These are phyloP conservation scores for Luperina nickerlii DNA, from an alignment of 2,888 invertebrate species.

Conservation along the genomic window DNA sequence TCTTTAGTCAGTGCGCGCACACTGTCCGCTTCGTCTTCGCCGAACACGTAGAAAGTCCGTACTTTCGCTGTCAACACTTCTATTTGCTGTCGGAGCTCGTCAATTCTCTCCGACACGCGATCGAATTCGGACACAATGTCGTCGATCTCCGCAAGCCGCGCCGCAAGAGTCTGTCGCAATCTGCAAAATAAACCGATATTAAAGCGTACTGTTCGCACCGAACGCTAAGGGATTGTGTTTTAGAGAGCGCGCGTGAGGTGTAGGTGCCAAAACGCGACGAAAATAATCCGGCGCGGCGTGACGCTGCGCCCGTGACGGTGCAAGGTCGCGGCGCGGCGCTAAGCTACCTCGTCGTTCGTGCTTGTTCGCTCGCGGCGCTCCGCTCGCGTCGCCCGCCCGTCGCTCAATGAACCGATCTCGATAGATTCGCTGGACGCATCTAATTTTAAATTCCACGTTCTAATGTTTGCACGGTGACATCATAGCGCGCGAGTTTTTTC, in stretches of 20 bases:
- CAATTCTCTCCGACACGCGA: constrained; percentile 92
- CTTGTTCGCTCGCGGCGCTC: constrained; percentile 87
- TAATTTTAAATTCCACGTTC: constrained; percentile 87
- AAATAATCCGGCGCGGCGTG: constrained; percentile 88
- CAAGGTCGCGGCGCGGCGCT: constrained; percentile 83
- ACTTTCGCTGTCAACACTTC: constrained; percentile 92
- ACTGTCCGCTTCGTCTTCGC: constrained; percentile 92
- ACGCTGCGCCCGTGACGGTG: constrained; percentile 85
- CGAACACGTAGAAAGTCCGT: constrained; percentile 94
- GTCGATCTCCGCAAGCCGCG: constrained; percentile 93
- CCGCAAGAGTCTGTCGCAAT: constrained; percentile 94
- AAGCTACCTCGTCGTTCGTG: constrained; percentile 86
- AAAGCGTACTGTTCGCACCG: constrained; percentile 74
- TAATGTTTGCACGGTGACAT: constrained; percentile 89
- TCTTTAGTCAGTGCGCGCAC: constrained; percentile 90
- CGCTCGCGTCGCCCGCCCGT: constrained; percentile 88
- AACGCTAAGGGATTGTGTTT: constrained; percentile 74
- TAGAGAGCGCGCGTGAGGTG: constrained; percentile 76
- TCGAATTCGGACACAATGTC: constrained; percentile 94
- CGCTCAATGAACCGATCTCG: constrained; percentile 88
- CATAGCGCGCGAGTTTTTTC: constrained; percentile 85
- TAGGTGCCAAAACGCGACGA: constrained; percentile 88
- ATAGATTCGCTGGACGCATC: constrained; percentile 84
- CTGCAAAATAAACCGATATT: constrained; percentile 89
- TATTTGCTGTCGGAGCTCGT: constrained; percentile 92